Conservation (phyloP, 2,888 invertebrate genomes). For the Drosophila helvetica region DNA sequence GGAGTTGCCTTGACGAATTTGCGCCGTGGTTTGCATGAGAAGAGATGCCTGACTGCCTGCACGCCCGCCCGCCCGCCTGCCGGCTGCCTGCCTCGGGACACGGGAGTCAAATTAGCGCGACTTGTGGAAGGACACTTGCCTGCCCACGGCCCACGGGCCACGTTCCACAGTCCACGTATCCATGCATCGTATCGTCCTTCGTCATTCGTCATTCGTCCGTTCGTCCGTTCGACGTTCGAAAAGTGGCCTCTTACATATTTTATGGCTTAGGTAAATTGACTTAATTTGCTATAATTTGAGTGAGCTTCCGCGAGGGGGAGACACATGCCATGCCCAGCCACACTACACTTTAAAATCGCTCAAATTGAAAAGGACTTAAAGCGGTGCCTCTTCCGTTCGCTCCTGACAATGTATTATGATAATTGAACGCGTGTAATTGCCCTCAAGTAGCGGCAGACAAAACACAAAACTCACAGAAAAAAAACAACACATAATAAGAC, state of each 20-base stretch:
- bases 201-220: constrained; percentile 3
- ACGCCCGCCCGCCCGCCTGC: no score
- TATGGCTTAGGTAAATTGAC: constrained; percentile 71
- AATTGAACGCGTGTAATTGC: constrained; percentile 82
- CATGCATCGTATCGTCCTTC: constrained; percentile 11
- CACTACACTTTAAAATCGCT: constrained; percentile 56
- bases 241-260: constrained; percentile 70
- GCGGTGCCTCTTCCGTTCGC: constrained; percentile 23
- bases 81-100: no score
- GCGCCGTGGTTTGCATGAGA: constrained; percentile 59
- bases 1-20: constrained; percentile 75
- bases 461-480: constrained; percentile 2
- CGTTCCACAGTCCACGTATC: neutral
- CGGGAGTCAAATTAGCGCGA: constrained; percentile 70
- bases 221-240: constrained; percentile 26
- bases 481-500: constrained; percentile 29
- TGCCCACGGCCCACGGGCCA: constrained; percentile 18
- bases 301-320: constrained; percentile 8
- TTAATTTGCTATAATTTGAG: constrained; percentile 74
- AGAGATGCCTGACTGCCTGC: constrained; percentile 21
- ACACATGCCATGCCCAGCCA: neutral
- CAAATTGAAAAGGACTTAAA: constrained; percentile 64
- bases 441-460: constrained; percentile 61
- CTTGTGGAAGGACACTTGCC: constrained; percentile 56
- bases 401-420: constrained; percentile 75